Base-by-base conservation (phyloP, 2,797 vertebrate species). In the Tokudaia muenninki region DNA sequence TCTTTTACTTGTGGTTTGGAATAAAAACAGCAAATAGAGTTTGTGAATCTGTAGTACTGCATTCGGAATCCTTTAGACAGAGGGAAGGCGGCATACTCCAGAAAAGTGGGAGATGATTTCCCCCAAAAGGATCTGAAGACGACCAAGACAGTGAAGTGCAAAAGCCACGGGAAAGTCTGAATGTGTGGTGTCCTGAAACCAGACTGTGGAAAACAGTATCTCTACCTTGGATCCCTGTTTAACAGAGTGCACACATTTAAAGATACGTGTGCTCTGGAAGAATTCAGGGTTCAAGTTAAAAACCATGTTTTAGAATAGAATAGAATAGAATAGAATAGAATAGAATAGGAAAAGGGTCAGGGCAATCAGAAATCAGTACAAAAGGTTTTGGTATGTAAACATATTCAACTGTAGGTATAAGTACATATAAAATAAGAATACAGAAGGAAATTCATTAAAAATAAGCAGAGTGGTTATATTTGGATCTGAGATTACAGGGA, bases 251-350 rank as follows among this genome's bases (percentile, higher is more conserved):
- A 13, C 47, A 84, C n/a, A 78, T 95, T 93, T 96, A 91, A 63
- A 96, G 92, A 87, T 83, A 57, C 19, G 7, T 26, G 6, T 87
- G 50, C 37, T 90, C 74, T 80, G 63, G 91, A 96, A 79, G 44
- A 93, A 90, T 87, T 65, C 24, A 55, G 57, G 52, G 59, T 77
- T 93, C 91, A 79, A 95, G 41, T 74, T 93, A 83, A 91, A 94
- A 96, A 47, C 67, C 78, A 57, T 74, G 86, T 81, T 94, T 94
- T 91, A 89, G 92, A 94, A 94, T 74, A 91, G 59, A 59, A 92
- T 12, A 70, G 59, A 61, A 61, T 61, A 61, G 59, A 61, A 61
- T 61, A 59, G 57, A 59, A 59, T 41, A 61, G 61, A 63, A 34
- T 34, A 67, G 65, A 67, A 47, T 31, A 55, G 29, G 41, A 78